These are phyloP conservation scores for Thripadectes ignobilis DNA, from an alignment of 2,797 vertebrate genomes.

Conservation along the genomic window DNA sequence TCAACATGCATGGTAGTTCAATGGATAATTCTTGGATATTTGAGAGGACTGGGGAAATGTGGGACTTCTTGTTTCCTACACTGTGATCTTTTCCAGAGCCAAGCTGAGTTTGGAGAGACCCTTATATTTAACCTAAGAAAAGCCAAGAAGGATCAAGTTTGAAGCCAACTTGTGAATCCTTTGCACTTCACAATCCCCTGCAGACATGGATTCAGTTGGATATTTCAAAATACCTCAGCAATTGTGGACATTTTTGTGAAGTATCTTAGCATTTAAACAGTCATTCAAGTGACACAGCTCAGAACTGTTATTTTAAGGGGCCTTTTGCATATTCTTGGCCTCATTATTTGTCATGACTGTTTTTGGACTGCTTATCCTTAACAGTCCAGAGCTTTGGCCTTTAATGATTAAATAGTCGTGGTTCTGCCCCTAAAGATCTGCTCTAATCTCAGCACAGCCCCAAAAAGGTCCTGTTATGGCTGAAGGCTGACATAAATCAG, in stretches of 20 bases:
- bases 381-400: background rate
- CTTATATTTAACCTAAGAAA: background rate
- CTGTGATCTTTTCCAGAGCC: background rate
- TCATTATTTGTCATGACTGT: slow-evolving; percentile 27
- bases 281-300: background rate
- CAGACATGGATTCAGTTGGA: background rate
- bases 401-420: background rate
- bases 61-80: background rate
- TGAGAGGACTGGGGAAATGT: background rate
- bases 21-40: background rate
- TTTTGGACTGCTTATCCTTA: slow-evolving; percentile 8
- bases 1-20: background rate
- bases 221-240: background rate
- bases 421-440: background rate
- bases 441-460: background rate
- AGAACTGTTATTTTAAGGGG: background rate
- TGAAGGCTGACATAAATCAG: slow-evolving; percentile 11
- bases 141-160: background rate
- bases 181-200: background rate
- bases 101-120: background rate
- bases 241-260: background rate
- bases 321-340: background rate
- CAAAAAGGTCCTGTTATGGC: background rate
- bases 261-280: background rate
- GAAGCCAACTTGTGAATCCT: background rate